Percentiles rank a stretch among this genome's conserved stretches.
These are phyloP conservation scores for Sebastes baramenuke DNA, from an alignment of 2,797 vertebrate species.

Conservation along the genomic window DNA sequence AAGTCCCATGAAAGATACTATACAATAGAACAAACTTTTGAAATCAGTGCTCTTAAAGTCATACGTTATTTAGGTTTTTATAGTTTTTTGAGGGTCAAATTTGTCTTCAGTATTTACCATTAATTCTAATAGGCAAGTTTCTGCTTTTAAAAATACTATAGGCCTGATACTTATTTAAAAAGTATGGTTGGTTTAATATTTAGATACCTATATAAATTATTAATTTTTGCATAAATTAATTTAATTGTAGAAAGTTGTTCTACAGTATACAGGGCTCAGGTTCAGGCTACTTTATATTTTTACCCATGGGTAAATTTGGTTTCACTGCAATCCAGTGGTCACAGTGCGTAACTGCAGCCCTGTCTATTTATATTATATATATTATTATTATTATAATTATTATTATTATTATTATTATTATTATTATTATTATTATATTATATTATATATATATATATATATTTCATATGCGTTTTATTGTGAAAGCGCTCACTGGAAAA, in stretches of 20 bases:
- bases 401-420: too few species aligned
- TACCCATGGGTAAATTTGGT: too few species aligned
- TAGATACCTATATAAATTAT: background rate
- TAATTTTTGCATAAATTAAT: background rate
- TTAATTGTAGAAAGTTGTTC: background rate
- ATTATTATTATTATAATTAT: too few species aligned
- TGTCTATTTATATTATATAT: background rate
- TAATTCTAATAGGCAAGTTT: background rate
- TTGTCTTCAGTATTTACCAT: background rate
- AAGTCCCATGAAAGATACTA: background rate
- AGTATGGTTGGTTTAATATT: background rate
- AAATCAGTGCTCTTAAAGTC: background rate
- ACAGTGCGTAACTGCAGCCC: background rate
- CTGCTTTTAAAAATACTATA: background rate
- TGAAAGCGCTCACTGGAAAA: accelerated
- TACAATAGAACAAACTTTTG: background rate
- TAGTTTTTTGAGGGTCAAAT: background rate
- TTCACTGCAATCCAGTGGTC: background rate
- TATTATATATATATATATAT: too few species aligned
- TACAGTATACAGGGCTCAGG: background rate
- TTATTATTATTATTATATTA: too few species aligned
- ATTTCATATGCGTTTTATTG: background rate
- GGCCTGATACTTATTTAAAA: background rate
- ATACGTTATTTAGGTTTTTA: background rate
- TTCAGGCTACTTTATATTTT: too few species aligned